phyloP scores from a whole-genome alignment of 2,113 vertebrate species.

The Aramus guarauna region DNA sequence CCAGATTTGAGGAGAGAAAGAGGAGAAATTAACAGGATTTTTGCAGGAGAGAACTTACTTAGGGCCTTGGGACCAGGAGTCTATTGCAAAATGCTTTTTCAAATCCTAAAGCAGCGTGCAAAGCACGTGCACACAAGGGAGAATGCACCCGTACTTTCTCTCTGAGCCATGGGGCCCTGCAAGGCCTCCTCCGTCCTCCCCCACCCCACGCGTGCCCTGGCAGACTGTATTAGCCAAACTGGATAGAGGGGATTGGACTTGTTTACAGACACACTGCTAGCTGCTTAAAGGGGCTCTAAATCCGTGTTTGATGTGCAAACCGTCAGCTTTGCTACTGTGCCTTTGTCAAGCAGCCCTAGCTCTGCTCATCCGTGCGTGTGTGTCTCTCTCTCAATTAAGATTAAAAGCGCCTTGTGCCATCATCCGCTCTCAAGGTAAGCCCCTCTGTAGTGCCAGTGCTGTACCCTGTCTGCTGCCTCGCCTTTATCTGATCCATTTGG shows the following conservation, averaged over 20 bases:
- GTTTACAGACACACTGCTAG: constrained; percentile 81
- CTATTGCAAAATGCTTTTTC: not conserved
- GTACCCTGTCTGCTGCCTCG: constrained; percentile 59
- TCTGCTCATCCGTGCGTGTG: constrained; percentile 52
- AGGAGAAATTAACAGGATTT: not conserved
- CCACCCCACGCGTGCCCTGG: constrained; percentile 15
- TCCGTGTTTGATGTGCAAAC: constrained; percentile 82
- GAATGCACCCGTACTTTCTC: not conserved
- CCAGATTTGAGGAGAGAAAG: constrained; percentile 15
- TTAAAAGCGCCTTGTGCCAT: constrained; percentile 63
- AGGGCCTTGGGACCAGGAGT: not conserved
- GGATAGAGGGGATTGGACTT: constrained; percentile 82
- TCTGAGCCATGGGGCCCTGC: not conserved
- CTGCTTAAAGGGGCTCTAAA: constrained; percentile 80
- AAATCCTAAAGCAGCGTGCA: not conserved
- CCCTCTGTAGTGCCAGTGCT: constrained; percentile 61
- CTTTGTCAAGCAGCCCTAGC: constrained; percentile 46
- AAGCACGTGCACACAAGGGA: not conserved
- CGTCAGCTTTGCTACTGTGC: constrained; percentile 76
- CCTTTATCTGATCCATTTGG: constrained; percentile 27
- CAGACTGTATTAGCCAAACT: constrained; percentile 81
- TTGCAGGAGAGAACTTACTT: not conserved
- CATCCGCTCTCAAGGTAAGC: constrained; percentile 62
- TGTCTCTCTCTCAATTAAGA: constrained; percentile 68
- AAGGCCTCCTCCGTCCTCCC: not conserved